These are phyloP conservation scores for Ginglymostoma cirratum DNA, from an alignment of 2,113 vertebrate species.

Conservation along the genomic window DNA sequence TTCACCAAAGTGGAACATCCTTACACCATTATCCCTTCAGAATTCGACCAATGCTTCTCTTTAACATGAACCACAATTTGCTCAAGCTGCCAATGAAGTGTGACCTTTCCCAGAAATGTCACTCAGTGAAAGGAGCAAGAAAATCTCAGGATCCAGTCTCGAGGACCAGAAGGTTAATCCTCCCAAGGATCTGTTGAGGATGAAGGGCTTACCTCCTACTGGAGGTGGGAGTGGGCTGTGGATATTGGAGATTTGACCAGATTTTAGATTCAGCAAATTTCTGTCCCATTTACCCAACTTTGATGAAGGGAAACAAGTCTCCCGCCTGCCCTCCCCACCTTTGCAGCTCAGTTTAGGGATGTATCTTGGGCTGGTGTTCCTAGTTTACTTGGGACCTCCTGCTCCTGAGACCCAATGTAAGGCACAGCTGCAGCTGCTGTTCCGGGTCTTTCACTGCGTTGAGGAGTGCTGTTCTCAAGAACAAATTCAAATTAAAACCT, in stretches of 20 bases:
- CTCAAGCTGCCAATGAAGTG: not conserved
- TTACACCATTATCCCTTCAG: not conserved
- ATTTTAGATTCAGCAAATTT: not conserved
- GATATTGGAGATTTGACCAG: too few relatives aligned
- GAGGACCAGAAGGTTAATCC: not conserved
- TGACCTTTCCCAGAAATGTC: not conserved
- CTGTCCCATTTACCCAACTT: not conserved
- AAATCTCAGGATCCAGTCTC: not conserved
- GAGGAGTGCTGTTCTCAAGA: too few relatives aligned
- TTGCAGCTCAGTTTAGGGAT: not conserved
- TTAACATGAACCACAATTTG: not conserved
- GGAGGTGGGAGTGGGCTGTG: not conserved
- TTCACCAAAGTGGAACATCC: not conserved
- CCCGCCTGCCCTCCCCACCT: not conserved
- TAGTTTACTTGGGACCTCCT: not conserved
- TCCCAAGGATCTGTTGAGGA: not conserved
- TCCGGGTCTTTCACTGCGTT: not conserved
- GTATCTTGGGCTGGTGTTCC: not conserved
- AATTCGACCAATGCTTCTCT: not conserved
- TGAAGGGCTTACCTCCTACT: not conserved
- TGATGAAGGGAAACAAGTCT: not conserved
- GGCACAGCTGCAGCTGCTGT: not conserved
- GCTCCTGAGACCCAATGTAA: not conserved
- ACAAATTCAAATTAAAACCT: too few relatives aligned
- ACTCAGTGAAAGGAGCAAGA: not conserved